These are phyloP conservation scores for Dissostichus mawsoni DNA, from an alignment of 2,113 vertebrate species.

Conservation along the genomic window DNA sequence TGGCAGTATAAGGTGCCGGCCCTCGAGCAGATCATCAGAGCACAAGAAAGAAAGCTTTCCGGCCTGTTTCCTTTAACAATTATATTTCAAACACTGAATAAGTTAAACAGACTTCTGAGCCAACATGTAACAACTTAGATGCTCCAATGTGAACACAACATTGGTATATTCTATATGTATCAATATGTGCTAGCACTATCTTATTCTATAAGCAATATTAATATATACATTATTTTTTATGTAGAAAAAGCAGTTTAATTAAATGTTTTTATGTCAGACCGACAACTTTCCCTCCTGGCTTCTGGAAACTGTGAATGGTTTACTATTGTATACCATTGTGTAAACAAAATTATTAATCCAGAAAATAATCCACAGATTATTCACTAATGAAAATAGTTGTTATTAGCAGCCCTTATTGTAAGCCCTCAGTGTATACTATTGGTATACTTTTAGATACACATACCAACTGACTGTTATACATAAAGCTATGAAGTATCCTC, in stretches of 20 bases:
- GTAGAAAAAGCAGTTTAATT: neutral
- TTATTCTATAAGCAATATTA: neutral
- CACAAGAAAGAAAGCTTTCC: conserved; percentile 56
- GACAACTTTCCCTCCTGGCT: neutral
- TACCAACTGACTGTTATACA: conserved; percentile 9
- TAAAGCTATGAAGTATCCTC: conserved; percentile 38
- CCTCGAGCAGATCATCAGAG: conserved; percentile 42
- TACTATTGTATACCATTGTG: neutral
- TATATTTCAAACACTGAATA: conserved; percentile 1
- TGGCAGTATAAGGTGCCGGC: conserved; percentile 68
- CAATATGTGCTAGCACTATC: neutral
- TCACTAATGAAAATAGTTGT: neutral
- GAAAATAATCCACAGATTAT: neutral
- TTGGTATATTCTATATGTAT: neutral
- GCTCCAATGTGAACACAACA: neutral
- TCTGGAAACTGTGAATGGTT: neutral
- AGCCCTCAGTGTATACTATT: neutral
- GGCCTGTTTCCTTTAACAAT: neutral
- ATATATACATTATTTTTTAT: neutral
- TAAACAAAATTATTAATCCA: neutral
- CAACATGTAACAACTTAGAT: neutral
- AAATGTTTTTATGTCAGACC: neutral
- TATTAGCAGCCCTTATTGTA: neutral
- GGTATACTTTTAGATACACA: conserved; percentile 5
- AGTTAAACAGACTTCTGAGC: neutral